These are phyloP conservation scores for Calidris pugnax DNA, from an alignment of 2,113 vertebrate genomes.

Conservation along the genomic window DNA sequence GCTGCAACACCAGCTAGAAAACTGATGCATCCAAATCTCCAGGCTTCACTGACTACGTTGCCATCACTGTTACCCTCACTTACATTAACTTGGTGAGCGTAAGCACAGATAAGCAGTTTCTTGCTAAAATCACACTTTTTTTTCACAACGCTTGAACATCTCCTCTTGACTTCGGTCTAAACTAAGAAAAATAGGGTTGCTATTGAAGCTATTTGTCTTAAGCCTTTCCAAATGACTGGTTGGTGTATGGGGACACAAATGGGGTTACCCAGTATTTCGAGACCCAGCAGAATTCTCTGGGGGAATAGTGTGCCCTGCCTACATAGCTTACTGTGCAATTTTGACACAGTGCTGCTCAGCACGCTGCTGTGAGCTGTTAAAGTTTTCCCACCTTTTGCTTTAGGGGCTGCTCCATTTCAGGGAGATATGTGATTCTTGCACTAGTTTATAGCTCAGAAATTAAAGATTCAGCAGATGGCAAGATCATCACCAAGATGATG, in stretches of 20 bases:
- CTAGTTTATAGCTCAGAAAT: not conserved
- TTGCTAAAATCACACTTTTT: not conserved
- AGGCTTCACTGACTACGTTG: not conserved
- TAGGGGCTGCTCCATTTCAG: not conserved
- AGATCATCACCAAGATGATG: slow-evolving; percentile 8
- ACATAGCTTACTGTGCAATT: not conserved
- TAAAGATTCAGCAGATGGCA: slow-evolving; percentile 10
- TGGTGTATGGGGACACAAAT: not conserved
- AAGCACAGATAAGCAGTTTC: not conserved
- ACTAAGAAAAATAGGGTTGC: not conserved
- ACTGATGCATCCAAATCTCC: not conserved
- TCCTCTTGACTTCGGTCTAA: not conserved
- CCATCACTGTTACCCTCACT: not conserved
- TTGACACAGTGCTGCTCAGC: not conserved
- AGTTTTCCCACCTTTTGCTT: not conserved
- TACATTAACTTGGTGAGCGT: not conserved
- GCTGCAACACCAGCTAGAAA: not conserved
- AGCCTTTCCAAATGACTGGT: not conserved
- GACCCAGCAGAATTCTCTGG: not conserved
- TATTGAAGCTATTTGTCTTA: not conserved
- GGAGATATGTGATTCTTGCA: not conserved
- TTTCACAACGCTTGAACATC: not conserved
- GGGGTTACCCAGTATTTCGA: not conserved
- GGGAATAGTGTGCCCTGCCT: not conserved
- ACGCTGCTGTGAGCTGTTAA: not conserved